phyloP scores from a whole-genome alignment of 2,113 vertebrate genomes.

The Mesocricetus auratus region DNA sequence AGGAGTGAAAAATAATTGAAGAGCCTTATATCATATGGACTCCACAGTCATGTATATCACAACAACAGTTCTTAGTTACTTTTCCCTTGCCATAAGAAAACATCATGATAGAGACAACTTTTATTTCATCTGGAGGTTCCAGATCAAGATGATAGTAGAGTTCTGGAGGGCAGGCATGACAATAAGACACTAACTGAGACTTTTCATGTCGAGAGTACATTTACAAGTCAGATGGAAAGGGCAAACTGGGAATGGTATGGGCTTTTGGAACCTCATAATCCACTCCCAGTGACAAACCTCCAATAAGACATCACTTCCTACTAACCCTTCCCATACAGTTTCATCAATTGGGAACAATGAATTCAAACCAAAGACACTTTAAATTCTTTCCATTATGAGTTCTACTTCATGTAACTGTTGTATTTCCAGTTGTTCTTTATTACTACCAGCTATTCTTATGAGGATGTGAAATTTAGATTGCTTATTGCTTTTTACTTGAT shows the following conservation, averaged over 20 bases:
- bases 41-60: background rate
- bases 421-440: background rate
- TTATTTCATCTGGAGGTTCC: background rate
- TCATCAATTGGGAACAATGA: background rate
- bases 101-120: background rate
- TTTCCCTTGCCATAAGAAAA: background rate
- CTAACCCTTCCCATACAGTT: background rate
- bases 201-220: background rate
- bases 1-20: background rate
- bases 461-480: background rate
- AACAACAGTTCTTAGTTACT: background rate
- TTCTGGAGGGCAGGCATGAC: background rate
- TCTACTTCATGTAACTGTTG: background rate
- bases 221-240: background rate
- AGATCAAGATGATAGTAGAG: background rate
- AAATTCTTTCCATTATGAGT: background rate
- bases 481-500: background rate
- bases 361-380: background rate
- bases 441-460: background rate
- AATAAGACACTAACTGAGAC: background rate
- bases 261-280: background rate
- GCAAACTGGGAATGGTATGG: background rate
- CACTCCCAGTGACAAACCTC: background rate
- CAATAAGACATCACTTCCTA: background rate
- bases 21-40: background rate